Percentiles rank a stretch among this genome's conserved stretches.
These are phyloP conservation scores for Agapornis canus DNA, from an alignment of 2,797 vertebrate species.

Conservation along the genomic window DNA sequence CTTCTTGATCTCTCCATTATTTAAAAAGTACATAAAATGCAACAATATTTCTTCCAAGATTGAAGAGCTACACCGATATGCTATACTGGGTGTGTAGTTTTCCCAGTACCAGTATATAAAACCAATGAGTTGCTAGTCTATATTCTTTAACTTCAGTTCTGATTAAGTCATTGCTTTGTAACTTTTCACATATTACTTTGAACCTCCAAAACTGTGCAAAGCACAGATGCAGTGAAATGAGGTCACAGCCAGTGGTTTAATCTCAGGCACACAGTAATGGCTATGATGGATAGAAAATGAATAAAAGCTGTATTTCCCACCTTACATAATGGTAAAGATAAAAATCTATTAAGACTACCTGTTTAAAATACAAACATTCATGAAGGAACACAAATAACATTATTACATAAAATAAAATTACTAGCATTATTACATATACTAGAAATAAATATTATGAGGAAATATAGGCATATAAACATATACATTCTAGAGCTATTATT, in stretches of 20 bases:
- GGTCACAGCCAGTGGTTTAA: neutral
- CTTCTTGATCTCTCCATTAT: neutral
- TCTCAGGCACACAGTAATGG: neutral
- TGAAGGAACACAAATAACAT: neutral
- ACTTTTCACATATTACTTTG: neutral
- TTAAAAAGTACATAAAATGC: neutral
- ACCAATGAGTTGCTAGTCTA: neutral
- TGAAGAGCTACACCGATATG: neutral
- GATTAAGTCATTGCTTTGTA: neutral
- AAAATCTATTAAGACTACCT: neutral
- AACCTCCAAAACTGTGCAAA: neutral
- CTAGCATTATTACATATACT: neutral
- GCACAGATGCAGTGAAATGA: neutral
- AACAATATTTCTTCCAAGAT: neutral
- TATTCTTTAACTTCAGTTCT: neutral
- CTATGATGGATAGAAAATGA: neutral
- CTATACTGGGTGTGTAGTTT: neutral
- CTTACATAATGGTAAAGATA: neutral
- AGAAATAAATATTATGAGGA: neutral
- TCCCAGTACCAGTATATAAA: neutral
- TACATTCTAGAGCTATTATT: neutral
- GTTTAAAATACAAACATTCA: neutral
- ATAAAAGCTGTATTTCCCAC: neutral
- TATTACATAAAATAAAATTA: neutral
- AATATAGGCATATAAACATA: neutral